Evolutionary conservation across 1,140 invertebrate genomes (phyloP), one percentile per base, ranked within the genome.

Genomic region (Aphelenchoides avenae): DNA sequence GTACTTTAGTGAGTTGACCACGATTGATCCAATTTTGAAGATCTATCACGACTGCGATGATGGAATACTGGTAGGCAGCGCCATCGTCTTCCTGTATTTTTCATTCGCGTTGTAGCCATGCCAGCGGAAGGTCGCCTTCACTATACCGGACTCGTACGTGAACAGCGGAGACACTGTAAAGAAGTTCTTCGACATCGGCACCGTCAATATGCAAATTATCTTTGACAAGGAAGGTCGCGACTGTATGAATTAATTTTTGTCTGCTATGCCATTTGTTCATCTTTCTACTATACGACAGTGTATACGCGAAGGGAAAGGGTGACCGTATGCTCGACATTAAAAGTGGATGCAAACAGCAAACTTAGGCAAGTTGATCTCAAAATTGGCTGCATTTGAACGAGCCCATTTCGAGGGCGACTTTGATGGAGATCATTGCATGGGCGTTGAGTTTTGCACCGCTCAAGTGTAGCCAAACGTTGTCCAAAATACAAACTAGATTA

Each of bases 191-290:
- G 61, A 63, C 39, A 52, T 63, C 29, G 61, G 61, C 11, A 62
- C 50, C 22, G 30, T 63, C 9, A 63, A 63, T 29, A 63, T 63
- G 61, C 61, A 63, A 61, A 63, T 63, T 40, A 31, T 63, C 29
- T 63, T 63, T 22, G 40, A 52, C 11, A 40, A 51, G 31, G 61
- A 63, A 62, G 61, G 48, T 36, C 42, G 61, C 29, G 43, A 44
- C 22, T 63, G 61, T 27, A 39, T 63, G 2, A 63, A 62, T 41
- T 63, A 64, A 47, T n/a, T n/a, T n/a, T n/a, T n/a, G n/a, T n/a
- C n/a, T n/a, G n/a, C n/a, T n/a, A n/a, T n/a, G n/a, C n/a, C n/a
- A n/a, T n/a, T n/a, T n/a, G n/a, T n/a, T n/a, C n/a, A n/a, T n/a
- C n/a, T n/a, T n/a, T n/a, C n/a, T n/a, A n/a, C n/a, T n/a, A n/a